These are phyloP conservation scores for Imbricaverruca yamaguchii DNA, from an alignment of 2,888 invertebrate genomes.

Conservation along the genomic window DNA sequence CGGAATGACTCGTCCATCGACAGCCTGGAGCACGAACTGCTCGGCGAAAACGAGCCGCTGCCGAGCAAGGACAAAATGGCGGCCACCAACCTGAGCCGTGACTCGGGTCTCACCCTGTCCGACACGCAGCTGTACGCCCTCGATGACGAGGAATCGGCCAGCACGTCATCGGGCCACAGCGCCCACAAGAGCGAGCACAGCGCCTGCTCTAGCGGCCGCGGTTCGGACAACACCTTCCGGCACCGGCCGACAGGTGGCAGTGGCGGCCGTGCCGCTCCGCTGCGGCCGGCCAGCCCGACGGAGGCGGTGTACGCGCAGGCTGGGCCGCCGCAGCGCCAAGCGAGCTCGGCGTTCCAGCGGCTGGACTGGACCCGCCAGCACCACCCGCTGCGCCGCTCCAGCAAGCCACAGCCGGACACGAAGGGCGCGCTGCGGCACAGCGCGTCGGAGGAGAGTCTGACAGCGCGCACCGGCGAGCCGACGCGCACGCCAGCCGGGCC, in stretches of 20 bases:
- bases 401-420: conserved; percentile 25
- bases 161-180: conserved; percentile 46
- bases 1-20: conserved; percentile 56
- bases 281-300: conserved; percentile 23
- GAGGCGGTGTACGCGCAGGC: not conserved
- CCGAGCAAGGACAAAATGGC: conserved; percentile 68
- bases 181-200: conserved; percentile 16
- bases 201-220: conserved; percentile 30
- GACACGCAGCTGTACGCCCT: conserved; percentile 76
- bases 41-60: conserved; percentile 46
- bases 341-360: conserved; percentile 46
- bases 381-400: conserved; percentile 36
- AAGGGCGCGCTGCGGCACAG: conserved; percentile 38
- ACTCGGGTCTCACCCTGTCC: conserved; percentile 74
- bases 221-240: conserved; percentile 29
- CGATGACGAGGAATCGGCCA: conserved; percentile 49
- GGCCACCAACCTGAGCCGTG: conserved; percentile 57
- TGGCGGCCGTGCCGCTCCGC: conserved; percentile 32
- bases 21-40: conserved; percentile 56
- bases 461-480: conserved; percentile 30
- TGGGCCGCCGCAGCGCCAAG: conserved; percentile 34
- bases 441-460: conserved; percentile 43
- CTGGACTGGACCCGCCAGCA: conserved; percentile 48
- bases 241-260: conserved; percentile 30
- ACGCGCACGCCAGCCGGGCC: conserved; percentile 34